Evolutionary conservation across 2,113 vertebrate genomes (phyloP), one percentile per base, ranked within the genome.

Genomic region (Semicossyphus pulcher): DNA sequence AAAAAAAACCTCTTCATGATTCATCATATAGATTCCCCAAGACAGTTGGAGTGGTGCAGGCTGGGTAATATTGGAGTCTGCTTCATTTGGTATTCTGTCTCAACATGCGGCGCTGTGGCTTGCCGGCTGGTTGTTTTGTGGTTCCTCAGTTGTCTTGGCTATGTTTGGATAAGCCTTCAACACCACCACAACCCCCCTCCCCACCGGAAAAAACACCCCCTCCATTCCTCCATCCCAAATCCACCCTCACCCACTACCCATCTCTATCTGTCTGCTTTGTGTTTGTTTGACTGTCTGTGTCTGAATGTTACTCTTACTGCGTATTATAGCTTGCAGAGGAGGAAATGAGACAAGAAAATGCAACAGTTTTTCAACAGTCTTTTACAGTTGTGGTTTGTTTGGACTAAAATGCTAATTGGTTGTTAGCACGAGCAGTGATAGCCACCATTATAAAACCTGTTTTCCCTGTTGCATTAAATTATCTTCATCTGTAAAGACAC

Each of bases 11-110:
- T 94, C 85, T 93, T 91, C 92, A 93, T 94, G 94, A 94, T 95
- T 95, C 94, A 94, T 94, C 92, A 92, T 95, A 95, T 95, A 93
- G 92, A 95, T 95, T 92, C 95, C 89, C 91, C 91, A 85, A 89
- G 88, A 88, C 87, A 89, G 89, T 85, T 85, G 80, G 81, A 76
- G 86, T 86, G 76, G 84, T 81, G 80, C 74, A 87, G 73, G 86
- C 84, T 74, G 91, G 83, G 75, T 88, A 79, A 92, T 92, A 90
- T 90, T 80, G 87, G 72, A 92, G 92, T 91, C 92, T 91, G 89
- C 89, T 80, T 92, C 86, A 93, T 93, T 92, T 91, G 82, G 45
- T 88, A 92, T 94, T 94, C 92, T 77, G 90, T 92, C 86, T 93
- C 84, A 92, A 91, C 84, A 89, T 86, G 82, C 79, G 80, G 79